A percentile compares a stretch with the other conserved stretches of the same genome.
Conservation (phyloP, 2,113 vertebrate genomes). For the Microtus pennsylvanicus region DNA sequence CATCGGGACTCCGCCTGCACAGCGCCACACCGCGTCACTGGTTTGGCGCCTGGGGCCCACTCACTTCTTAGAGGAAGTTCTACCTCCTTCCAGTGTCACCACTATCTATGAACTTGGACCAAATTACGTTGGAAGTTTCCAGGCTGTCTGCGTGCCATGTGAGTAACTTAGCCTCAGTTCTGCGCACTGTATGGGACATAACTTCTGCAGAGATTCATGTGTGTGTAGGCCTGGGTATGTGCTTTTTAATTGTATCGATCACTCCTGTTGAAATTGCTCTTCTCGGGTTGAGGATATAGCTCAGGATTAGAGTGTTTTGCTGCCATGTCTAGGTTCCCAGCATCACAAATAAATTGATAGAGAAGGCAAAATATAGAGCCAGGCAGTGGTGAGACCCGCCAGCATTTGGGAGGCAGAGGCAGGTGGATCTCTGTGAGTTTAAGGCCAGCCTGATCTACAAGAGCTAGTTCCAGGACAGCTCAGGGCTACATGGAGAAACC, state of each 20-base stretch:
- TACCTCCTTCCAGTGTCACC: conserved; percentile 92
- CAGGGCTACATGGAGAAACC: no score
- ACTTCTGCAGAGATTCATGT: background rate
- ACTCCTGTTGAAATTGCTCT: background rate
- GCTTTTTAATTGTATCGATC: background rate
- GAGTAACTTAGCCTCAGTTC: conserved; percentile 83
- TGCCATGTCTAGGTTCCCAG: background rate
- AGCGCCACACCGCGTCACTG: conserved; percentile 93
- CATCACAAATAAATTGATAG: background rate
- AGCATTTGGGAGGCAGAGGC: no score
- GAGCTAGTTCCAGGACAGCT: no score
- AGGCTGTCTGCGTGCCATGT: conserved; percentile 96
- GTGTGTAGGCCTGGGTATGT: background rate
- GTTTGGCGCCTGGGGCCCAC: conserved; percentile 98
- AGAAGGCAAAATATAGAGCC: background rate
- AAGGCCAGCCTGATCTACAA: no score
- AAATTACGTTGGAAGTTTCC: conserved; percentile 96
- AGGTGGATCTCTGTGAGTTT: no score
- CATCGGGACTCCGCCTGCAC: conserved; percentile 94
- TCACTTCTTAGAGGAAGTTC: conserved; percentile 97
- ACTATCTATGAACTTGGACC: conserved; percentile 96
- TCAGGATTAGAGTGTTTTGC: background rate
- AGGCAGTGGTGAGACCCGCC: no score
- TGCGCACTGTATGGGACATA: background rate
- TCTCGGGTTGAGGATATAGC: background rate